Conservation (phyloP, 2,888 invertebrate genomes). For the Microchrysa polita region DNA sequence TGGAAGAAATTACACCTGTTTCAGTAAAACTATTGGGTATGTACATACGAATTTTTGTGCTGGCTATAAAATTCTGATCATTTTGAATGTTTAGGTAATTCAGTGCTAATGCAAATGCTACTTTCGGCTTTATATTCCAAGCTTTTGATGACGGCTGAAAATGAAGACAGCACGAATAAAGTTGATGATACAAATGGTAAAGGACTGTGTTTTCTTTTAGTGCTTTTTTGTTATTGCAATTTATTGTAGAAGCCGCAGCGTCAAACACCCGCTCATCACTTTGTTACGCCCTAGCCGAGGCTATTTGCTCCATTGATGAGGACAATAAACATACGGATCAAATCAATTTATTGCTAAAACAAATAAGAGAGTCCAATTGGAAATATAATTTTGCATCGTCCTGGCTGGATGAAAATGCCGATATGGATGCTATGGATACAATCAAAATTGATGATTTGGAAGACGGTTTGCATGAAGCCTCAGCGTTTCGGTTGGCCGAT, state of each 20-base stretch:
- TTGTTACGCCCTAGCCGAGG: conserved; percentile 79
- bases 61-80: too few species aligned
- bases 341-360: conserved; percentile 71
- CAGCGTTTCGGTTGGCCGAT: conserved; percentile 58
- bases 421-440: conserved; percentile 60
- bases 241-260: conserved; percentile 52
- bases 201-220: not conserved
- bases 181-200: not conserved
- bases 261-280: conserved; percentile 65
- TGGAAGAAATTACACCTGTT: conserved; percentile 77
- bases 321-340: conserved; percentile 82
- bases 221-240: too few species aligned
- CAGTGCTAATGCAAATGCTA: conserved; percentile 77
- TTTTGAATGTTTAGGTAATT: conserved; percentile 60
- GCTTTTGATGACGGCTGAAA: conserved; percentile 66
- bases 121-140: conserved; percentile 76
- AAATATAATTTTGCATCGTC: conserved; percentile 11
- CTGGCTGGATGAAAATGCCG: conserved; percentile 54
- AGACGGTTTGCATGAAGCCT: conserved; percentile 48
- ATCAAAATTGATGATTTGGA: conserved; percentile 59
- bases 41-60: conserved; percentile 57
- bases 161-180: conserved; percentile 54
- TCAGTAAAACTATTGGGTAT: conserved; percentile 73
- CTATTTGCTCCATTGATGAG: conserved; percentile 81
- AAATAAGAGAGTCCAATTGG: conserved; percentile 65